Conservation (phyloP, 2,797 vertebrate genomes). For the Phrynocephalus forsythii region DNA sequence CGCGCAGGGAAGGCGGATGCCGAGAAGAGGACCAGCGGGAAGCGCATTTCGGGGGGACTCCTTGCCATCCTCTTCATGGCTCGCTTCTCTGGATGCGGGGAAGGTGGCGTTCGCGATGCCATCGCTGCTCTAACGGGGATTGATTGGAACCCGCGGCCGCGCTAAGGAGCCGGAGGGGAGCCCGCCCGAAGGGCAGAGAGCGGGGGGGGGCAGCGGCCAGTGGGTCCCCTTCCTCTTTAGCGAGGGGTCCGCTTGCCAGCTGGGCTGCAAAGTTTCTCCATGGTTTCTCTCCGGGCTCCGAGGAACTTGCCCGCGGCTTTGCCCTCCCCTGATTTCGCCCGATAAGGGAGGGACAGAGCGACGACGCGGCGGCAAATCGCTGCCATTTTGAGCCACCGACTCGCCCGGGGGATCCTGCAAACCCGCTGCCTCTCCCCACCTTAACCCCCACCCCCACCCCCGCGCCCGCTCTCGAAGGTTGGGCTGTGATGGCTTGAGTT, state of each 20-base stretch:
- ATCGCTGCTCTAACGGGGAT: constrained; percentile 41
- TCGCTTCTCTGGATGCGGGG: constrained; percentile 39
- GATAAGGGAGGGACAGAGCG: constrained; percentile 69
- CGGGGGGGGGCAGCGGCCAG: background rate
- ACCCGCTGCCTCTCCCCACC: too few relatives aligned
- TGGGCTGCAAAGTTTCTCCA: constrained; percentile 79
- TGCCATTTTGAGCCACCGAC: constrained; percentile 67
- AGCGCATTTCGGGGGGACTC: constrained; percentile 65
- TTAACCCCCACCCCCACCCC: too few relatives aligned
- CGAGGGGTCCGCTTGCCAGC: constrained; percentile 61
- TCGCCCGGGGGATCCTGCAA: constrained; percentile 6
- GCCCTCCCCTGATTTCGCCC: constrained; percentile 56
- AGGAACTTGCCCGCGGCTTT: constrained; percentile 50
- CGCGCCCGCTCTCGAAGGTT: too few relatives aligned
- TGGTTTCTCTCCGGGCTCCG: constrained; percentile 64
- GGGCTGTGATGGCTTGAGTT: background rate
- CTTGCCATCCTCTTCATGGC: constrained; percentile 55
- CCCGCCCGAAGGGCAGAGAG: too few relatives aligned
- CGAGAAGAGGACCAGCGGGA: constrained; percentile 6
- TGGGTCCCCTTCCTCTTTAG: too few relatives aligned
- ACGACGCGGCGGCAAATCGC: constrained; percentile 26
- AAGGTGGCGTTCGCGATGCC: constrained; percentile 38
- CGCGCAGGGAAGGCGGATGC: background rate
- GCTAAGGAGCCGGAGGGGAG: background rate
- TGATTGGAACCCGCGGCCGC: constrained; percentile 51